Evolutionary conservation across 2,797 vertebrate species (phyloP).

Genomic region (Coendou prehensilis): DNA sequence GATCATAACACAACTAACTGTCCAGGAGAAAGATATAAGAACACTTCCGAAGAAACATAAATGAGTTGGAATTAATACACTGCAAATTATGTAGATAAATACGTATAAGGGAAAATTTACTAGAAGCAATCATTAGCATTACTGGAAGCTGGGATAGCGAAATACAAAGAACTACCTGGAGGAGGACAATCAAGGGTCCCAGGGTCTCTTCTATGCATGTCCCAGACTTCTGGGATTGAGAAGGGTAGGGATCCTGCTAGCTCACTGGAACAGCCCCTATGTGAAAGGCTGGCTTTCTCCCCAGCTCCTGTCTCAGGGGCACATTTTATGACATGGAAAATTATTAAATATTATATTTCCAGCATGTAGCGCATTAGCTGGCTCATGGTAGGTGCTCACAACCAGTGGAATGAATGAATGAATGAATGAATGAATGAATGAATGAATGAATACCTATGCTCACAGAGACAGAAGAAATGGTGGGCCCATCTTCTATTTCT

Average conservation of each 20-base stretch:
- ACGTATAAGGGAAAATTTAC: neutral
- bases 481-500: neutral
- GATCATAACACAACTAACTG: constrained; percentile 25
- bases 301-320: neutral
- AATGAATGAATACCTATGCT: neutral
- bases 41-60: constrained; percentile 26
- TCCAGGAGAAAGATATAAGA: constrained; percentile 27
- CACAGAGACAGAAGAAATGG: neutral
- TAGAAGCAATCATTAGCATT: constrained; percentile 4
- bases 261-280: neutral
- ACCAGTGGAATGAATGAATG: neutral
- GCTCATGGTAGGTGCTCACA: neutral
- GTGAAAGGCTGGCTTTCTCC: neutral
- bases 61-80: constrained; percentile 45
- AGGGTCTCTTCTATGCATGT: neutral
- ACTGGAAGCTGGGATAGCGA: neutral
- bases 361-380: neutral
- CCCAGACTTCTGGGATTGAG: neutral
- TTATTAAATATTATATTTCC: neutral
- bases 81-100: constrained; percentile 6
- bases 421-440: neutral
- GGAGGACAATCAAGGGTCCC: neutral
- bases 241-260: neutral
- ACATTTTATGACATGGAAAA: neutral
- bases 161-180: constrained; percentile 3